Evolutionary conservation across 2,797 vertebrate species (phyloP).

Genomic region (Cynopterus sphinx): DNA sequence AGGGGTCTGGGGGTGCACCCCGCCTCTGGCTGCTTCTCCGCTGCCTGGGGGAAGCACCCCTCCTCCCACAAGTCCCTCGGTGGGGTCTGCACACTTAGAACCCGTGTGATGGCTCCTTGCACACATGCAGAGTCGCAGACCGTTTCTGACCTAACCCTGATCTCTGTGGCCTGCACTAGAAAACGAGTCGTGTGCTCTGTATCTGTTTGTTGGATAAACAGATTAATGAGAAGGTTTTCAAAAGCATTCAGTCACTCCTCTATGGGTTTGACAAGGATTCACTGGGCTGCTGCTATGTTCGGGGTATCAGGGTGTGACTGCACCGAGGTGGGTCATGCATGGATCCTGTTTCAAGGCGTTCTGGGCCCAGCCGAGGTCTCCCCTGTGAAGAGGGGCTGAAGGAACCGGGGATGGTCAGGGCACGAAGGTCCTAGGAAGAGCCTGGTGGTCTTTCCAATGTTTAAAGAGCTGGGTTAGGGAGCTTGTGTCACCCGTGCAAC

Average conservation of each 20-base stretch:
- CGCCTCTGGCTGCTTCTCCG: no score
- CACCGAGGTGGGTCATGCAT: fast-evolving
- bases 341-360: not conserved
- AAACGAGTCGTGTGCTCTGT: no score
- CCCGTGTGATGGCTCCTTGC: not conserved
- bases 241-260: not conserved
- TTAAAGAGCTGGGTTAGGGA: not conserved
- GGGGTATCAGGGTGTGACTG: no score
- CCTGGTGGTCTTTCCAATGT: not conserved
- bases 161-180: not conserved
- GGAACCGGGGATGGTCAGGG: not conserved
- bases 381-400: not conserved
- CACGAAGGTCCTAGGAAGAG: not conserved
- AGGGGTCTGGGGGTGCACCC: not conserved
- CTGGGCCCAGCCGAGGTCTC: not conserved
- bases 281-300: not conserved
- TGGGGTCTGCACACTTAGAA: fast-evolving
- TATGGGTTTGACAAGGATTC: not conserved
- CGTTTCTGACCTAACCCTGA: no score
- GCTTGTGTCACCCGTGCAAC: not conserved
- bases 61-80: no score
- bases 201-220: not conserved
- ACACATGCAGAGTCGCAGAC: not conserved
- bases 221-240: not conserved
- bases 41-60: not conserved